Conservation (phyloP, 2,888 invertebrate genomes). For the Caenorhabditis sp. region DNA sequence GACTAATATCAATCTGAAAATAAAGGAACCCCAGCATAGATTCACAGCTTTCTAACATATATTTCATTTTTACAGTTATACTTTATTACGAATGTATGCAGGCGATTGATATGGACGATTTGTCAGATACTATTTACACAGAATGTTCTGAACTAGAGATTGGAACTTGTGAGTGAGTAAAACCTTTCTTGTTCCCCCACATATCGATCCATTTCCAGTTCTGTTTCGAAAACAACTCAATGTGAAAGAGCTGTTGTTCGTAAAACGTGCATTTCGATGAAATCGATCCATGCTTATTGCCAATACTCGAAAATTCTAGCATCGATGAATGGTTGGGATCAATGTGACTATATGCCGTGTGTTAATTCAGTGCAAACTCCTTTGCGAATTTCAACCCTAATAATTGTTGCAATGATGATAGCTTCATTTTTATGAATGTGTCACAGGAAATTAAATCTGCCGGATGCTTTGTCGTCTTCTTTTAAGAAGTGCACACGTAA, state of each 20-base stretch:
- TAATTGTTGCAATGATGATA: background rate
- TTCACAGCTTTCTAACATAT: too few species aligned
- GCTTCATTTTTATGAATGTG: too few species aligned
- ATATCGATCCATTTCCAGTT: too few species aligned
- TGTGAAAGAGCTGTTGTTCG: slow-evolving; percentile 35
- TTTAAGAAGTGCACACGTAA: slow-evolving; percentile 4
- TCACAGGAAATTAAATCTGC: too few species aligned
- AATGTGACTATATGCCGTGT: slow-evolving; percentile 35
- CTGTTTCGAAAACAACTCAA: slow-evolving; percentile 29
- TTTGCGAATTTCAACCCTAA: background rate
- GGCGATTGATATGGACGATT: slow-evolving; percentile 21
- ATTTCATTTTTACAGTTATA: slow-evolving; percentile 18
- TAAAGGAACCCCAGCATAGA: too few species aligned
- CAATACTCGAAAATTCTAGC: slow-evolving; percentile 27
- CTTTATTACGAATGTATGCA: slow-evolving; percentile 30
- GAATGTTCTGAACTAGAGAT: slow-evolving; percentile 34
- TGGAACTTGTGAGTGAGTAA: slow-evolving; percentile 34
- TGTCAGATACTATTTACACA: slow-evolving; percentile 24
- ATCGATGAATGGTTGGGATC: slow-evolving; percentile 31
- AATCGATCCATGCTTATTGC: slow-evolving; percentile 25
- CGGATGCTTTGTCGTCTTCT: background rate
- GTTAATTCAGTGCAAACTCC: slow-evolving; percentile 8
- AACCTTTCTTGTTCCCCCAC: too few species aligned
- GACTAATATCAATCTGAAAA: too few species aligned
- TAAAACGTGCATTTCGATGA: slow-evolving; percentile 19